Evolutionary conservation across 2,888 invertebrate species (phyloP).

Genomic region (Nomada ruficornis): DNA sequence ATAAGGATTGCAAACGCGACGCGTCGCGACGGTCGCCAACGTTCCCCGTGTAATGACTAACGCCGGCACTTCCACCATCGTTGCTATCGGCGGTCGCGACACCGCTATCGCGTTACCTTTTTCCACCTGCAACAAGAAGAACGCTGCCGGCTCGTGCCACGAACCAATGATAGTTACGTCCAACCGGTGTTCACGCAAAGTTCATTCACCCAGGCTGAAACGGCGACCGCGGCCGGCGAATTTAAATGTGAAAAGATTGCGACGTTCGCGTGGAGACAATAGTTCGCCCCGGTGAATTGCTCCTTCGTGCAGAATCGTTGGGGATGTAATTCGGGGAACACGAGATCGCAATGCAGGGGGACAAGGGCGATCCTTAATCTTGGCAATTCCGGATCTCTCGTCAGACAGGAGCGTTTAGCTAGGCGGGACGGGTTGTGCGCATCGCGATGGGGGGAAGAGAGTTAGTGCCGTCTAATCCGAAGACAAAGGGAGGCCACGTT

Average conservation of each 20-base stretch:
- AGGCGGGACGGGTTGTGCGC: constrained; percentile 27
- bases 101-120: constrained; percentile 38
- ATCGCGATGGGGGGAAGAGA: constrained; percentile 55
- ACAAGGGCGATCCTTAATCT: constrained; percentile 39
- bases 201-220: not conserved
- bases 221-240: too few species aligned
- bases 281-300: not conserved
- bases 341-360: constrained; percentile 15
- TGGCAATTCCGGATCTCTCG: constrained; percentile 49
- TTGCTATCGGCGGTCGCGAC: constrained; percentile 23
- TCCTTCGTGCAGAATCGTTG: not conserved
- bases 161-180: too few species aligned
- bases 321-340: constrained; percentile 18
- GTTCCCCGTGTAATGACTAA: constrained; percentile 52
- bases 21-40: constrained; percentile 10
- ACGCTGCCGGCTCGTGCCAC: constrained; percentile 5
- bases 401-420: constrained; percentile 55
- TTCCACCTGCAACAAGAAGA: constrained; percentile 30
- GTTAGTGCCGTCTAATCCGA: constrained; percentile 58
- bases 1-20: constrained; percentile 52
- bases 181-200: not conserved
- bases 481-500: constrained; percentile 44
- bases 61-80: constrained; percentile 13
- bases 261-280: constrained; percentile 3
- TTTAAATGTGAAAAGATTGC: not conserved